Evolutionary conservation across 2,797 vertebrate species (phyloP).

Genomic region (Pitangus sulphuratus): DNA sequence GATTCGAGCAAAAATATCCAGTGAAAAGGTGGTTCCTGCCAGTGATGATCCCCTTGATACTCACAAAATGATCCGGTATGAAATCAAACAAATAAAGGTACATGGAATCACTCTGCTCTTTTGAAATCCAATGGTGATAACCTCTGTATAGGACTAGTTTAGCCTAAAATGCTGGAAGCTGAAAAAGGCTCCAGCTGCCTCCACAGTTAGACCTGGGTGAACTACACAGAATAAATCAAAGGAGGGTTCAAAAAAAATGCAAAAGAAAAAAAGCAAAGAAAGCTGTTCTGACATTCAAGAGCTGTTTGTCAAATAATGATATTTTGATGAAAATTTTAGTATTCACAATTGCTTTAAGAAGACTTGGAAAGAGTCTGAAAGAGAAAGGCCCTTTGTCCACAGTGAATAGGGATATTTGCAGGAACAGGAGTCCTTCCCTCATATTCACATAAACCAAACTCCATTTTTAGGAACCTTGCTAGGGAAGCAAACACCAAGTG

Average conservation of each 20-base stretch:
- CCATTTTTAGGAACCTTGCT: background rate
- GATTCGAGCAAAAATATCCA: conserved; percentile 89
- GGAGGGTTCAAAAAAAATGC: rapidly evolving
- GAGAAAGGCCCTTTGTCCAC: background rate
- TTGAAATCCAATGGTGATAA: conserved; percentile 26
- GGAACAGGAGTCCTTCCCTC: background rate
- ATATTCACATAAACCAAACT: background rate
- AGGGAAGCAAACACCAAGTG: background rate
- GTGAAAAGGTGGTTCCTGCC: conserved; percentile 89
- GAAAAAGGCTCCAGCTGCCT: background rate
- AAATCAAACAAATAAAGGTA: conserved; percentile 97
- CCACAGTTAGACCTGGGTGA: background rate
- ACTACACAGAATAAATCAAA: background rate
- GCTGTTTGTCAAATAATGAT: background rate
- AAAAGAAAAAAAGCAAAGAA: too few relatives aligned
- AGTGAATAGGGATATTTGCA: background rate
- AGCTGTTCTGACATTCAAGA: background rate
- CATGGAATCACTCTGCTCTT: conserved; percentile 56
- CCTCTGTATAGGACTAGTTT: background rate
- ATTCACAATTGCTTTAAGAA: background rate
- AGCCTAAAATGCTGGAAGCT: background rate
- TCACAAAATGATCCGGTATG: conserved; percentile 92
- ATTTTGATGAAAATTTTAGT: background rate
- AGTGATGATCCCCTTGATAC: conserved; percentile 82
- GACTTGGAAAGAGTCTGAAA: background rate